Evolutionary conservation across 2,888 invertebrate species (phyloP), one percentile per base, ranked within the genome.

Genomic region (Alcis repandata): DNA sequence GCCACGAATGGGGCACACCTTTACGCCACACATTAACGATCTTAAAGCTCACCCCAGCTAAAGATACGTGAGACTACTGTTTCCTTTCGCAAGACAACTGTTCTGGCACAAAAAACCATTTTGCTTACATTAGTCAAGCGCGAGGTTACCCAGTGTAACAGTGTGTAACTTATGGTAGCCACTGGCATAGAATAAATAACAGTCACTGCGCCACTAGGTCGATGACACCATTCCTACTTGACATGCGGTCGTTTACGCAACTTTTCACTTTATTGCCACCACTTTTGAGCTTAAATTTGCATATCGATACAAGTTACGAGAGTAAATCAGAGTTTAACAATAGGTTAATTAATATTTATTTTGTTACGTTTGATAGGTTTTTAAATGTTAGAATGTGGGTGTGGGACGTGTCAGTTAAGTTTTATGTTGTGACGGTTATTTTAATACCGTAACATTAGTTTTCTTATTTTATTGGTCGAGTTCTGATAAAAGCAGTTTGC

Each of bases 141-240:
- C 76, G 70, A 74, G 65, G 74, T 77, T 74, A 77, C 75, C 72
- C 58, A 75, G 74, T 77, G 76, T 80, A 83, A 79, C 78, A 83
- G 80, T 79, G 79, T 79, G 81, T 82, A 76, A 77, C 80, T 78
- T 81, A 82, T 61, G 54, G 52, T 51, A 71, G 73, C 53, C 71
- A 73, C 63, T 73, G 60, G 11, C 51, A 51, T 2, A 51, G 51
- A 20, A 20, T 13, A 32, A 48, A 49, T 32, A 15, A 15, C 10
- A 49, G 48, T 32, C 32, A 49, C 32, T 32, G 3, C 15, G 32
- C 32, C 51, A 51, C 7, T 51, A 38, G 87, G 83, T 85, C 86
- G 67, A 80, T 80, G 86, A 79, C 88, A 82, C 83, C 82, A 83
- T 83, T 86, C 78, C 76, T 60, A 69, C 68, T 27, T 68, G 67